phyloP scores from a whole-genome alignment of 2,113 vertebrate genomes.

The Danionella cerebrum region DNA sequence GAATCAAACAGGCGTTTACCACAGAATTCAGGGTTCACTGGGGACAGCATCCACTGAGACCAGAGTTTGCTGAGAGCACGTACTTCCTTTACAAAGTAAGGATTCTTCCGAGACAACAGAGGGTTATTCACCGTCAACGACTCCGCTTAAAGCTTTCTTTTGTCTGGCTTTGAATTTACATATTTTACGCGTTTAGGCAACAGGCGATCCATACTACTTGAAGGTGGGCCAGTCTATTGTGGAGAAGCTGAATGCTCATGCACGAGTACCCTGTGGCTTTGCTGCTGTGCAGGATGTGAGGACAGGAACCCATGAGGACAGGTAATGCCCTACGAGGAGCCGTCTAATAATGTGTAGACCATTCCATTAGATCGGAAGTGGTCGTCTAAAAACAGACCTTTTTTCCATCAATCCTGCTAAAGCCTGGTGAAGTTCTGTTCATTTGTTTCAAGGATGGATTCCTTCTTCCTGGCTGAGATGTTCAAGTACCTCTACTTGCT shows the following conservation, averaged over 20 bases:
- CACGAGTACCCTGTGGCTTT: constrained; percentile 93
- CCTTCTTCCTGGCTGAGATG: constrained; percentile 98
- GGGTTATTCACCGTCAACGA: too few species aligned
- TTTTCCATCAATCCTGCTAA: too few species aligned
- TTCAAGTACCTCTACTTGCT: constrained; percentile 97
- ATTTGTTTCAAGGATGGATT: constrained; percentile 83
- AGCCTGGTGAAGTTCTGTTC: too few species aligned
- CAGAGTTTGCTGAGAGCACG: constrained; percentile 98
- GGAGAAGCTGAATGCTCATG: constrained; percentile 96
- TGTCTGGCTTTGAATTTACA: neutral
- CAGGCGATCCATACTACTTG: constrained; percentile 93
- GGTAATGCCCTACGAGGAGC: constrained; percentile 59
- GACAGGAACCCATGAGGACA: constrained; percentile 94
- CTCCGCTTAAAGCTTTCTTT: rapidly evolving
- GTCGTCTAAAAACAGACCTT: too few species aligned
- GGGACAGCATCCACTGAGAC: constrained; percentile 94
- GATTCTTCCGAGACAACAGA: neutral
- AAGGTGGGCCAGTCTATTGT: constrained; percentile 95
- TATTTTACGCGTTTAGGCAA: too few species aligned
- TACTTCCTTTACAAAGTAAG: constrained; percentile 95
- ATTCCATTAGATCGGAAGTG: too few species aligned
- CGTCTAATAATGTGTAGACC: neutral
- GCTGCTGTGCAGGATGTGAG: constrained; percentile 97
- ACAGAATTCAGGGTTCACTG: constrained; percentile 98
- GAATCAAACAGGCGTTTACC: constrained; percentile 85